Percentiles rank a stretch among this genome's conserved stretches.
Conservation (phyloP, 2,888 invertebrate species). For the Mycalesis mineus region DNA sequence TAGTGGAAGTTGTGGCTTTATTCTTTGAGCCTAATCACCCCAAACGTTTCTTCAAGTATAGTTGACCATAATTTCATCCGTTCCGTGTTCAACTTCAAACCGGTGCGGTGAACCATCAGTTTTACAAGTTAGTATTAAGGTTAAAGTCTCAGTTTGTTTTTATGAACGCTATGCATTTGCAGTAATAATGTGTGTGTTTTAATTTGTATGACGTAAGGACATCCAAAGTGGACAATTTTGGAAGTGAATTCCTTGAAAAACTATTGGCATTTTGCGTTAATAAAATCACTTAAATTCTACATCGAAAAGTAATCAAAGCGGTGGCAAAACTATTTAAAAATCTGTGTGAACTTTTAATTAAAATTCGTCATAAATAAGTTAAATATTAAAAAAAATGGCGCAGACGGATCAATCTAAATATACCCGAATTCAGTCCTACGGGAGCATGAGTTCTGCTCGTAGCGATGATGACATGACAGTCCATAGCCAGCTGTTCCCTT, state of each 20-base stretch:
- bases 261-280: neutral
- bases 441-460: constrained; percentile 61
- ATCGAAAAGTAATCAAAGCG: too few relatives aligned
- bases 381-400: neutral
- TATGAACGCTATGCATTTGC: constrained; percentile 2
- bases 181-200: constrained; percentile 19
- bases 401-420: constrained; percentile 56
- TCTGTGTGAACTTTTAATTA: too few relatives aligned
- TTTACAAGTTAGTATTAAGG: constrained; percentile 10
- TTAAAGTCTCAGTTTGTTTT: neutral
- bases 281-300: too few relatives aligned
- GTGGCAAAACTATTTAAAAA: too few relatives aligned
- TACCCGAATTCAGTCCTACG: constrained; percentile 63
- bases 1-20: constrained; percentile 59
- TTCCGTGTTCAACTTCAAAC: constrained; percentile 23
- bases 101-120: constrained; percentile 24
- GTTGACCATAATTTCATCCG: constrained; percentile 54
- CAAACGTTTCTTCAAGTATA: constrained; percentile 73
- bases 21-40: constrained; percentile 70
- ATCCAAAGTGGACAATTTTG: neutral
- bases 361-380: too few relatives aligned
- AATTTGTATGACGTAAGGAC: constrained; percentile 2
- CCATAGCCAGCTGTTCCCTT: constrained; percentile 65
- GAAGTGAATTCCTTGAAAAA: neutral
- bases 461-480: constrained; percentile 72